Evolutionary conservation across 2,113 vertebrate species (phyloP).

Genomic region (Campylorhamphus procurvoides): DNA sequence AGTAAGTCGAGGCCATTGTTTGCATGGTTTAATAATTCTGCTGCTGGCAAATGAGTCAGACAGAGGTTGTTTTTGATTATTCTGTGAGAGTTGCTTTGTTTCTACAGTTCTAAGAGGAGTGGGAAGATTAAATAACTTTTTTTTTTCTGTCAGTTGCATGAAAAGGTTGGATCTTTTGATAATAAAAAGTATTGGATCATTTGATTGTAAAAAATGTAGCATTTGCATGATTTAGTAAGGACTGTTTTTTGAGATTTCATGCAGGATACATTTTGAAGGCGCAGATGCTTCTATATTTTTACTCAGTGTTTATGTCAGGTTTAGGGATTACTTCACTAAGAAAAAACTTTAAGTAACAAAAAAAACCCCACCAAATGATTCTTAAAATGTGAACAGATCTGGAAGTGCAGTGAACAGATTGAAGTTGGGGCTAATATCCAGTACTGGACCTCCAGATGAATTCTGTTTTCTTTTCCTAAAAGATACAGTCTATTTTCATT

Average conservation of each 20-base stretch:
- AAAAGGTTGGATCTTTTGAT: neutral
- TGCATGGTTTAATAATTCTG: neutral
- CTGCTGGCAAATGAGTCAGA: neutral
- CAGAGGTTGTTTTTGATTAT: neutral
- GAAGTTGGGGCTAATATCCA: neutral
- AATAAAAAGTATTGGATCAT: neutral
- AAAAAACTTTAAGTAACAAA: neutral
- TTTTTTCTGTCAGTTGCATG: neutral
- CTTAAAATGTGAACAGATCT: neutral
- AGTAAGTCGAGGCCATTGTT: neutral
- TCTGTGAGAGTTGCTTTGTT: neutral
- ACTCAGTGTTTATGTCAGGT: neutral
- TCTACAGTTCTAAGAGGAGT: neutral
- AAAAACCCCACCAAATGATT: neutral
- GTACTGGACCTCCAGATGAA: neutral
- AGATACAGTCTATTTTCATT: neutral
- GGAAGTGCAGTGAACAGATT: neutral
- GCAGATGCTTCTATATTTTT: neutral
- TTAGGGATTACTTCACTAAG: neutral
- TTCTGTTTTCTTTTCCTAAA: neutral
- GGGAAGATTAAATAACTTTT: neutral
- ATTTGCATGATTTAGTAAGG: neutral
- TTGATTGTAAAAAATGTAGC: neutral
- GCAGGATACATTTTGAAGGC: neutral
- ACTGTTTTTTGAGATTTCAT: neutral